Percentiles rank a stretch among this genome's conserved stretches.
These are phyloP conservation scores for Sarcophaga peregrina DNA, from an alignment of 1,140 invertebrate species.

Conservation along the genomic window DNA sequence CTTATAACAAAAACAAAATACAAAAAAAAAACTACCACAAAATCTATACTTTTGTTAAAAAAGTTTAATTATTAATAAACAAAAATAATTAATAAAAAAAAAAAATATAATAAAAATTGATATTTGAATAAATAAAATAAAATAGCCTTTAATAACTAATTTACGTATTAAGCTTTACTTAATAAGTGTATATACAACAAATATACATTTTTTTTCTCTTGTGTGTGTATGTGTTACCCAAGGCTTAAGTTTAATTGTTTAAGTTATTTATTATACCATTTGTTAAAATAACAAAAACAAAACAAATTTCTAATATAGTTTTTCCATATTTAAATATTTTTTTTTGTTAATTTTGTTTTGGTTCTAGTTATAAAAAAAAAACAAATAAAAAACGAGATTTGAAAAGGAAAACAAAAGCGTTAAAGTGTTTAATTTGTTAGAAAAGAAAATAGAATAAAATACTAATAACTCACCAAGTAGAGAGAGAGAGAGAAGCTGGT, in stretches of 20 bases:
- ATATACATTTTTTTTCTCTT: background rate
- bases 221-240: background rate
- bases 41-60: too few species aligned
- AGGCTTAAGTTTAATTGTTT: slow-evolving; percentile 13
- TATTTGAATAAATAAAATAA: background rate
- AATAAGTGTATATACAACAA: background rate
- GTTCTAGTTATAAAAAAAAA: background rate
- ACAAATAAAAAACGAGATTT: background rate
- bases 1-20: background rate
- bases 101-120: background rate
- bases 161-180: slow-evolving; percentile 3
- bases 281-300: background rate
- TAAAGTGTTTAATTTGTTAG: too few species aligned
- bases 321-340: background rate
- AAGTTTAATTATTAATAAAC: background rate
- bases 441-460: too few species aligned
- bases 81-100: background rate
- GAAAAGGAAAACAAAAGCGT: background rate
- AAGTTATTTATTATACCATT: background rate
- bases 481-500: too few species aligned
- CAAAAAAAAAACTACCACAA: too few species aligned
- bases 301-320: background rate
- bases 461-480: too few species aligned
- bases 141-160: slow-evolving; percentile 17
- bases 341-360: slow-evolving; percentile 11